These are phyloP conservation scores for Meteorus colon DNA, from an alignment of 2,888 invertebrate genomes.

Conservation along the genomic window DNA sequence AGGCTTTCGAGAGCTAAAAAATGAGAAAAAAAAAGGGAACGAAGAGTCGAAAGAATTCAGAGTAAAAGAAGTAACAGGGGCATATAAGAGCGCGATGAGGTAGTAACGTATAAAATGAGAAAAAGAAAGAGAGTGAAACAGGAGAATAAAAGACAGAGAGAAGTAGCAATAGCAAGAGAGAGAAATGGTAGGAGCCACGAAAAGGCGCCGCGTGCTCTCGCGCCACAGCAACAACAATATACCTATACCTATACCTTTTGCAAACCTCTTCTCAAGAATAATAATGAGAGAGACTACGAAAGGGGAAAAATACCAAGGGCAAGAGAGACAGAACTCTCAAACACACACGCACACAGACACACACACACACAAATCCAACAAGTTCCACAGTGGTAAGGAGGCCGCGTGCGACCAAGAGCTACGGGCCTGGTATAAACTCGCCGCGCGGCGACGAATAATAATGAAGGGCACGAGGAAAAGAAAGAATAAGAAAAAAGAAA, in stretches of 20 bases:
- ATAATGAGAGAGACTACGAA: constrained; percentile 52
- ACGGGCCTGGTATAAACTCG: constrained; percentile 46
- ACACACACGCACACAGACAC: neutral
- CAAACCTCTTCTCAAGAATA: constrained; percentile 51
- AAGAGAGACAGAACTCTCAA: constrained; percentile 38
- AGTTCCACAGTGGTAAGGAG: constrained; percentile 45
- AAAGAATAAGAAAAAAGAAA: constrained; percentile 24
- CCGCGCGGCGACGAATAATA: constrained; percentile 62
- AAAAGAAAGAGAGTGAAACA: constrained; percentile 28
- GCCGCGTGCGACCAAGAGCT: constrained; percentile 53
- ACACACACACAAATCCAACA: constrained; percentile 8
- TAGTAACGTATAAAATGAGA: constrained; percentile 46
- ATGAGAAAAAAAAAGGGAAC: constrained; percentile 34
- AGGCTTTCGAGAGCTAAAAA: constrained; percentile 32
- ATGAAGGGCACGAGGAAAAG: constrained; percentile 54
- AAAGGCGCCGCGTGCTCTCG: constrained; percentile 51
- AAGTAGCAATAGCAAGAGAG: neutral
- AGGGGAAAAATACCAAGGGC: constrained; percentile 43
- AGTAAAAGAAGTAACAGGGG: constrained; percentile 40
- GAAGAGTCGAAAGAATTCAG: constrained; percentile 34
- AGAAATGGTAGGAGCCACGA: constrained; percentile 41
- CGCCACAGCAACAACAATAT: constrained; percentile 23
- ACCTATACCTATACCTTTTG: constrained; percentile 41
- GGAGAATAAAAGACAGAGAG: neutral
- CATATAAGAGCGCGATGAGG: constrained; percentile 32